phyloP scores from a whole-genome alignment of 2,113 vertebrate species.

The Corythoichthys intestinalis region DNA sequence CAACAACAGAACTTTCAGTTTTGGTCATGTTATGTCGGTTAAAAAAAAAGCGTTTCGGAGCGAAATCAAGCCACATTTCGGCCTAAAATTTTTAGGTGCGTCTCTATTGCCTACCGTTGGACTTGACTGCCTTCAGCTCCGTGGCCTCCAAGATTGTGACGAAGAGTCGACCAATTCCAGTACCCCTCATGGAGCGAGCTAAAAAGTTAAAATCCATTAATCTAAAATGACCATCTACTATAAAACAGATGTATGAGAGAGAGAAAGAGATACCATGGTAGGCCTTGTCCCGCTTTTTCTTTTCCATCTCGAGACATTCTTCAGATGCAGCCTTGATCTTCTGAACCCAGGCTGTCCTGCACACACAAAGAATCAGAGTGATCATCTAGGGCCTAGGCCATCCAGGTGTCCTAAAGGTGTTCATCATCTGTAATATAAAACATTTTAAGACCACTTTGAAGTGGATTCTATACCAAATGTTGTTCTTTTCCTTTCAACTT shows the following conservation, averaged over 20 bases:
- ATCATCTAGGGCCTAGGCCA: neutral
- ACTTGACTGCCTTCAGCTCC: slow-evolving; percentile 86
- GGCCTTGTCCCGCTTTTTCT: slow-evolving; percentile 87
- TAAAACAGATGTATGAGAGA: neutral
- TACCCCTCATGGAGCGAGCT: slow-evolving; percentile 88
- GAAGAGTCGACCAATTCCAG: slow-evolving; percentile 88
- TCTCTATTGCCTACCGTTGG: slow-evolving; percentile 73
- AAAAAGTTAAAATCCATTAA: slow-evolving; percentile 14
- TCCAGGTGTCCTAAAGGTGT: too few species aligned
- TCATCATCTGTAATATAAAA: too few species aligned
- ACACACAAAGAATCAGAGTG: slow-evolving; percentile 10
- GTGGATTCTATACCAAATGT: too few species aligned
- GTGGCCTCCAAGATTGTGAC: slow-evolving; percentile 90
- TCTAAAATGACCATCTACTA: neutral
- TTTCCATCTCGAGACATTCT: slow-evolving; percentile 88
- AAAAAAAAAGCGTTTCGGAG: too few species aligned
- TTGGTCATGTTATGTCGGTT: too few species aligned
- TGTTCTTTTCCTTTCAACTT: too few species aligned
- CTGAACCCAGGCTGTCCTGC: slow-evolving; percentile 95
- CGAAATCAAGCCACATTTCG: too few species aligned
- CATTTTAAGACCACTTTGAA: too few species aligned
- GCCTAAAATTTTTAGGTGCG: too few species aligned
- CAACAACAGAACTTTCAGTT: too few species aligned
- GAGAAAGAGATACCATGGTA: slow-evolving; percentile 63
- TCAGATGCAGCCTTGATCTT: slow-evolving; percentile 93